Conservation (phyloP, 2,797 vertebrate genomes). For the Dicrostonyx torquatus region DNA sequence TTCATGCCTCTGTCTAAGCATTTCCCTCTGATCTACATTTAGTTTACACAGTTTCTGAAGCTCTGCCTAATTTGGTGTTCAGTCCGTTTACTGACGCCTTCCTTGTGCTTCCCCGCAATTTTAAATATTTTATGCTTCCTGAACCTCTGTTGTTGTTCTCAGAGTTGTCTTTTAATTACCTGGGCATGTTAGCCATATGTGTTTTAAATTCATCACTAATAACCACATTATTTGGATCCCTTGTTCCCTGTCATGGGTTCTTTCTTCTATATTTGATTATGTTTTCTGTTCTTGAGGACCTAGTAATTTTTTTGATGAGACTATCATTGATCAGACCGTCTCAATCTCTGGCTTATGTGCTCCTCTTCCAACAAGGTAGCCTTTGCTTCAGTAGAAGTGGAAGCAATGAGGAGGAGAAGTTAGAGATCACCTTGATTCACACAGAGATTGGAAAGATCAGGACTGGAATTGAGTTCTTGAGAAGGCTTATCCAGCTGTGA, state of each 20-base stretch:
- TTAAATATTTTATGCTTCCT: background rate
- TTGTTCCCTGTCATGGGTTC: background rate
- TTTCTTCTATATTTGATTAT: background rate
- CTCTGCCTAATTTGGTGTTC: background rate
- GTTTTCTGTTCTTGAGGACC: background rate
- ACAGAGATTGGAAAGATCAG: background rate
- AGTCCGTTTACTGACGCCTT: background rate
- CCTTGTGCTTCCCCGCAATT: background rate
- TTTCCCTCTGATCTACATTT: background rate
- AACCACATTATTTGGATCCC: background rate
- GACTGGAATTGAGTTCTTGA: background rate
- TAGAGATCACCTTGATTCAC: background rate
- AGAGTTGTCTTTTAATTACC: constrained; percentile 34
- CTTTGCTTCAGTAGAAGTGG: background rate
- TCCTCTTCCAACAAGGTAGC: background rate
- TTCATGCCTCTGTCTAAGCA: background rate
- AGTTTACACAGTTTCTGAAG: background rate
- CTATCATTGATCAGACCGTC: constrained; percentile 3
- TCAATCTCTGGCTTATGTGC: background rate
- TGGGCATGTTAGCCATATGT: background rate
- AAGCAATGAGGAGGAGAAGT: background rate
- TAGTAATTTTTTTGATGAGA: background rate
- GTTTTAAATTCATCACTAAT: constrained; percentile 23
- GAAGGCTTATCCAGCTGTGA: background rate
- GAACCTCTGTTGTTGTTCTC: background rate